phyloP scores from a whole-genome alignment of 2,888 invertebrate genomes.

The Protophormia terraenovae region DNA sequence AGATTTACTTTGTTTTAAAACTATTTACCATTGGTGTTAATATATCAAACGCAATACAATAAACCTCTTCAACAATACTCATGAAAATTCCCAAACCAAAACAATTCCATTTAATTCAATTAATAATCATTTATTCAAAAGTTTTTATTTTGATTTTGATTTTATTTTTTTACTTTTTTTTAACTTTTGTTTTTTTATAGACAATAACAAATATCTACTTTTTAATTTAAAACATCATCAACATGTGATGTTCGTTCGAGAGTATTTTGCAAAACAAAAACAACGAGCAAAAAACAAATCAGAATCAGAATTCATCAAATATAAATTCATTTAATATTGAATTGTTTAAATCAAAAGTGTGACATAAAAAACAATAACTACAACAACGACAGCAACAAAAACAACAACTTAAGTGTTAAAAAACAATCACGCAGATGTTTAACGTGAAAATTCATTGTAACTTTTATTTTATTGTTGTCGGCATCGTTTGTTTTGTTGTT shows the following conservation, averaged over 20 bases:
- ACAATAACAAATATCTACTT: neutral
- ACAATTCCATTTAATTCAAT: slow-evolving; percentile 44
- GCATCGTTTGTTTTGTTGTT: neutral
- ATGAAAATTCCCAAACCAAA: neutral
- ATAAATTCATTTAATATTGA: slow-evolving; percentile 50
- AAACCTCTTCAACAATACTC: no score
- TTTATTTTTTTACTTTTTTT: neutral
- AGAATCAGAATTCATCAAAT: neutral
- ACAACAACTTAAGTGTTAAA: slow-evolving; percentile 20
- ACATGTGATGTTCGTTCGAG: slow-evolving; percentile 35
- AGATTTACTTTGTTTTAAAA: no score
- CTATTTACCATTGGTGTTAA: neutral
- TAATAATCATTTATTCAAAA: slow-evolving; percentile 45
- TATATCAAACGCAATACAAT: neutral
- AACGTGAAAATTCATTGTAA: slow-evolving; percentile 57
- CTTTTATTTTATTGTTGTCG: no score
- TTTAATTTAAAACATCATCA: slow-evolving; percentile 40
- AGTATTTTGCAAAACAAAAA: slow-evolving; percentile 3
- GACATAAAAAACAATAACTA: slow-evolving; percentile 40
- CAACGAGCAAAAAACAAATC: neutral
- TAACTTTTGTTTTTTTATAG: neutral
- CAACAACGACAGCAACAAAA: slow-evolving; percentile 1
- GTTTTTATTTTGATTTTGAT: slow-evolving; percentile 27
- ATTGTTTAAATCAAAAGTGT: slow-evolving; percentile 55
- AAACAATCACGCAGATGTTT: slow-evolving; percentile 64